Evolutionary conservation across 2,113 vertebrate genomes (phyloP).

Genomic region (Myiopsitta monachus): DNA sequence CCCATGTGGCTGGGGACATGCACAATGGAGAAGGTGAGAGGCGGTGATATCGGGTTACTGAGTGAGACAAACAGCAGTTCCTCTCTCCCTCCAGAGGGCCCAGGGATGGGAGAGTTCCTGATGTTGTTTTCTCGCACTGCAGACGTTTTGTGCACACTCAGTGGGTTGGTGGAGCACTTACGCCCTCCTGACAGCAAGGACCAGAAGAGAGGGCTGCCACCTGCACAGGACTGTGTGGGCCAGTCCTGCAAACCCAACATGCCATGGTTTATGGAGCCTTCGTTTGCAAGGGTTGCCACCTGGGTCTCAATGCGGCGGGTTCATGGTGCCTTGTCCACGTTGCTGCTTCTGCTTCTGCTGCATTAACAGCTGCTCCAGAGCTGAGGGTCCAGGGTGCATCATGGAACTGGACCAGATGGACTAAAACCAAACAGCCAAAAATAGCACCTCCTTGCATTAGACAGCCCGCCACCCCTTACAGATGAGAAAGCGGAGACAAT

Average conservation of each 20-base stretch:
- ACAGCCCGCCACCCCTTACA: neutral
- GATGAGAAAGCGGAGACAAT: neutral
- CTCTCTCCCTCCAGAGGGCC: constrained; percentile 73
- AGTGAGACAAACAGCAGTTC: constrained; percentile 79
- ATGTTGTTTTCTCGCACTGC: constrained; percentile 77
- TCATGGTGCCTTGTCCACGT: constrained; percentile 93
- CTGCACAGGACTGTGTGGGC: constrained; percentile 78
- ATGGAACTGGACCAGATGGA: constrained; percentile 99
- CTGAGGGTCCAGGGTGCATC: constrained; percentile 98
- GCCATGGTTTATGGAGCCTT: constrained; percentile 83
- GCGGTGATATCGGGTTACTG: constrained; percentile 73
- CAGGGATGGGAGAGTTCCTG: constrained; percentile 77
- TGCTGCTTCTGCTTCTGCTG: constrained; percentile 99
- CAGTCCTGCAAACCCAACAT: constrained; percentile 88
- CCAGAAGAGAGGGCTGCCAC: constrained; percentile 86
- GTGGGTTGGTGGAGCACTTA: constrained; percentile 84
- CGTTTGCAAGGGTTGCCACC: constrained; percentile 75
- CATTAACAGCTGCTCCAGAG: constrained; percentile 98
- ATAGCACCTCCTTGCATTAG: neutral
- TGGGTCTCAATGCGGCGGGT: constrained; percentile 94
- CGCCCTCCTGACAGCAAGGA: constrained; percentile 84
- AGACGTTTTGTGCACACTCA: constrained; percentile 81
- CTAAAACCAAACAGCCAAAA: constrained; percentile 73
- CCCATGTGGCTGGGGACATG: constrained; percentile 78
- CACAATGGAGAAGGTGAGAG: constrained; percentile 79